Evolutionary conservation across 2,888 invertebrate species (phyloP).

Genomic region (Acronicta psi): DNA sequence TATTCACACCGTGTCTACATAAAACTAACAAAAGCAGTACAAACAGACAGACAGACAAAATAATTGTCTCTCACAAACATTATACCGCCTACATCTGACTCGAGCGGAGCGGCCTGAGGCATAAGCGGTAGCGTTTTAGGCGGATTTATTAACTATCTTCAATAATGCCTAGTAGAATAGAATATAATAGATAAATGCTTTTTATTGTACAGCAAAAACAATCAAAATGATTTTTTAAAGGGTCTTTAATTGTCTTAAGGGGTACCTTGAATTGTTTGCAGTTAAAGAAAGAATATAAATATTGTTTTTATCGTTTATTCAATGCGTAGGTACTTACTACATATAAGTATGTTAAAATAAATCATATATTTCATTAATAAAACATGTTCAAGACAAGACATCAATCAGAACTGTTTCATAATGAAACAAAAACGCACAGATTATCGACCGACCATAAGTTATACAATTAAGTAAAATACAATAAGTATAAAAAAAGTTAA

Average conservation of each 20-base stretch:
- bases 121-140: constrained; percentile 20
- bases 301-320: too few relatives aligned
- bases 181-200: too few relatives aligned
- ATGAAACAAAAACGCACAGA: constrained; percentile 23
- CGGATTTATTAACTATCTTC: too few relatives aligned
- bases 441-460: constrained; percentile 18
- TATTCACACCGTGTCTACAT: constrained; percentile 59
- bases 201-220: too few relatives aligned
- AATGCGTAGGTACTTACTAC: too few relatives aligned
- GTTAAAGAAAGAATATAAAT: too few relatives aligned
- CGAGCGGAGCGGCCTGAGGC: constrained; percentile 49
- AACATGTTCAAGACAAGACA: constrained; percentile 15
- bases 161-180: too few relatives aligned
- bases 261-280: too few relatives aligned
- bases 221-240: too few relatives aligned
- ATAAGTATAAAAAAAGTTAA: constrained; percentile 1
- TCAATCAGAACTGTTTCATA: constrained; percentile 18
- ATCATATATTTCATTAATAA: constrained; percentile 29
- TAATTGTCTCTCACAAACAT: constrained; percentile 80
- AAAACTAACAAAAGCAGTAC: constrained; percentile 56
- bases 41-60: constrained; percentile 77
- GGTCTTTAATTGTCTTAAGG: too few relatives aligned
- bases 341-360: constrained; percentile 7
- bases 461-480: constrained; percentile 40
- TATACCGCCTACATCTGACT: constrained; percentile 74